Conservation (phyloP, 2,113 vertebrate genomes). For the Sula dactylatra region DNA sequence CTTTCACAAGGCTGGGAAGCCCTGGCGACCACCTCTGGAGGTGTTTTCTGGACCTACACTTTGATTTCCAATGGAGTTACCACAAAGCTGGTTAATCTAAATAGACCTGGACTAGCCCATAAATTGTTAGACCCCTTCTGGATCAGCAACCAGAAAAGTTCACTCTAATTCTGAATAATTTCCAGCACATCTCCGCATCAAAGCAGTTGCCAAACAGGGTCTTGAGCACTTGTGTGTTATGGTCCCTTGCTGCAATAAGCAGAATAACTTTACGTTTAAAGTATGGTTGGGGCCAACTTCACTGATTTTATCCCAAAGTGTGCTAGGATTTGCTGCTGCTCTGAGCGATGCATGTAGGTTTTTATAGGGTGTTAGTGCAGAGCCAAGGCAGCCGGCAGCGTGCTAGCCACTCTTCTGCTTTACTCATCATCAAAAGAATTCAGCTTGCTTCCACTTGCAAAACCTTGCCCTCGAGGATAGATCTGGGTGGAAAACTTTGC, state of each 20-base stretch:
- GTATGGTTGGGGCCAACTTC: not conserved
- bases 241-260: not conserved
- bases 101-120: not conserved
- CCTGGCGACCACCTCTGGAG: too few relatives aligned
- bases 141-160: not conserved
- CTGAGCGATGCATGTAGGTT: accelerated
- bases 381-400: not conserved
- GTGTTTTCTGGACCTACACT: not conserved
- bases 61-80: not conserved
- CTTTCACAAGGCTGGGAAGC: not conserved
- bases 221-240: not conserved
- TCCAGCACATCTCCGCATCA: not conserved
- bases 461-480: not conserved
- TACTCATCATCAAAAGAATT: slow-evolving; percentile 8
- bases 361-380: not conserved
- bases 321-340: not conserved
- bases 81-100: not conserved
- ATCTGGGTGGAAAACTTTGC: not conserved
- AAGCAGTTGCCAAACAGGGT: not conserved
- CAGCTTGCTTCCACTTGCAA: not conserved
- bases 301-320: not conserved
- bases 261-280: not conserved
- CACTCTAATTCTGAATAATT: not conserved
- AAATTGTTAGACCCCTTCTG: not conserved
- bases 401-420: not conserved